Evolutionary conservation across 1,140 invertebrate species (phyloP), one percentile per base, ranked within the genome.

Genomic region (Macrobrachium nipponense): DNA sequence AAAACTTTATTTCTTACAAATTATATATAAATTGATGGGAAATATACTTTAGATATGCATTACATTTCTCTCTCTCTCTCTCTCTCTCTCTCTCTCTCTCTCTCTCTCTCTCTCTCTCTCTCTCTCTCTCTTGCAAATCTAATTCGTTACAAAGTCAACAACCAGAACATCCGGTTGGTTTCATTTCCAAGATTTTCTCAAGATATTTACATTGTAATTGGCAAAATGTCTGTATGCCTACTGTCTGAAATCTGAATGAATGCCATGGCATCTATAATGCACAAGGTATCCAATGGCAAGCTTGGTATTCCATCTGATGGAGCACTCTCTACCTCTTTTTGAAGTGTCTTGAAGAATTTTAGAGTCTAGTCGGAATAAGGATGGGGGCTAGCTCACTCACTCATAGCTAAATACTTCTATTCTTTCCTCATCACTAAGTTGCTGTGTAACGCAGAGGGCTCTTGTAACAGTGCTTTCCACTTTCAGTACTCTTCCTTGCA

Each of bases 381-480:
- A 60, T 20, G 77, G 59, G 11, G 59, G 77, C 36, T 79, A 62
- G 11, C 36, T 60, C 18, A 60, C 8, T 20, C 59, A 62, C 62
- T 79, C 59, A 61, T 79, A 61, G 15, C 59, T 62, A 44, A 62
- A 79, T 61, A 6, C 11, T 23, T 11, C 59, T 36, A 79, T 79
- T 27, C 20, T 62, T n/a, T 15, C 77, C 27, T 62, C 59, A 79
- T 79, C 59, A 20, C 76, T 78, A 7, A 59, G 20, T 12, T 78
- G 51, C 76, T 78, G 76, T 60, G 76, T 78, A 7, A 78, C 60
- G 23, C 77, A 79, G 43, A 79, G 77, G 23, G 59, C 59, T 44
- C 59, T 79, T 44, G 77, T 79, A 61, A 61, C 51, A 20, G 58
- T 27, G 23, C 14, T 61, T 61, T 62, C 77, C 77, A 64, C 59